These are phyloP conservation scores for Stichopus horrens DNA, from an alignment of 53 echinoderm and acorn worm genomes.

Conservation along the genomic window DNA sequence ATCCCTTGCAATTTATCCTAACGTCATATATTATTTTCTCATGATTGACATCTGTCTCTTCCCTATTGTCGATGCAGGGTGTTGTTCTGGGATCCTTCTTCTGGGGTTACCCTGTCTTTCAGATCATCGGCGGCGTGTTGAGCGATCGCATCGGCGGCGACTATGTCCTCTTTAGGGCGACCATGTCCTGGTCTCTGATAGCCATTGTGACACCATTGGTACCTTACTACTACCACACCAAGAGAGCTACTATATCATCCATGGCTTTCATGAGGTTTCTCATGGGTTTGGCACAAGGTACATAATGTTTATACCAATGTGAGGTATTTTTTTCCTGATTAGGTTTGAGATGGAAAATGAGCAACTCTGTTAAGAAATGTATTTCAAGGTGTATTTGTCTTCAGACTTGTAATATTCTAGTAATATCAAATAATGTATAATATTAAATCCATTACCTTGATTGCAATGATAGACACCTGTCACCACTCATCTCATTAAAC, in stretches of 20 bases:
- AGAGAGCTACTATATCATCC: slow-evolving; percentile 64
- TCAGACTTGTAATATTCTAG: too few species aligned
- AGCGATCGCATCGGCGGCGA: slow-evolving; percentile 94
- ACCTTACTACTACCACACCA: slow-evolving; percentile 67
- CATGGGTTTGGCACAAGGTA: slow-evolving; percentile 86
- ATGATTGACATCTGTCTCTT: background rate
- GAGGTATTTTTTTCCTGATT: too few species aligned
- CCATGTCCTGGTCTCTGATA: slow-evolving; percentile 69
- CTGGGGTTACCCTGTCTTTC: slow-evolving; percentile 94
- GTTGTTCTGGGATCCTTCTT: slow-evolving; percentile 85
- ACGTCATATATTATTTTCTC: background rate
- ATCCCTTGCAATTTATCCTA: background rate
- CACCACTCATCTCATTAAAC: too few species aligned
- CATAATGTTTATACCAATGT: background rate
- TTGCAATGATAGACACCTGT: too few species aligned
- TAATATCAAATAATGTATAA: too few species aligned
- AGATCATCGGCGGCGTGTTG: slow-evolving; percentile 80
- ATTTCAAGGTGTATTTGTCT: too few species aligned
- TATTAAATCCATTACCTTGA: too few species aligned
- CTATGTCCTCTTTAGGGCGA: slow-evolving; percentile 67
- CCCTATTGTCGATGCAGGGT: slow-evolving; percentile 57
- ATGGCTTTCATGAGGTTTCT: slow-evolving; percentile 86
- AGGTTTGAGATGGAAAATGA: too few species aligned
- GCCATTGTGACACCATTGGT: slow-evolving; percentile 69
- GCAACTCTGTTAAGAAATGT: too few species aligned